A percentile compares a stretch with the other conserved stretches of the same genome.
Conservation (phyloP, 2,888 invertebrate genomes). For the Pseudoips prasinana region DNA sequence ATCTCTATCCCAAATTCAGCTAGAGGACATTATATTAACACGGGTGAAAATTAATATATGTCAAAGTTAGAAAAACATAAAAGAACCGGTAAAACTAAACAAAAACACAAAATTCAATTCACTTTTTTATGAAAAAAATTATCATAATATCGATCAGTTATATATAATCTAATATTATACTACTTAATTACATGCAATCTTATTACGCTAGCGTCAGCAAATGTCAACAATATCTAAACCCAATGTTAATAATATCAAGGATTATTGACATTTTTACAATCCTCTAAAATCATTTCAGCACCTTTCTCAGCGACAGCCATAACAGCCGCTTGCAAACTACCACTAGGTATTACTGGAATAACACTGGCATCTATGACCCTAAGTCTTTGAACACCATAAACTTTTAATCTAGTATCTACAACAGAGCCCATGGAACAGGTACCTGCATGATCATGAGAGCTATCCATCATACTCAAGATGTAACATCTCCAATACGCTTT, state of each 20-base stretch:
- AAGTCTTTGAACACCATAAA: conserved; percentile 83
- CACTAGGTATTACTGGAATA: conserved; percentile 85
- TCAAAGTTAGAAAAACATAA: no score
- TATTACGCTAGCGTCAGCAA: conserved; percentile 84
- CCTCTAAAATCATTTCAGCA: conserved; percentile 27
- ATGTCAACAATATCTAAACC: no score
- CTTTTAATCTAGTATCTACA: conserved; percentile 83
- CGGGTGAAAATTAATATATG: no score
- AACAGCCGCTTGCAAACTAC: conserved; percentile 86
- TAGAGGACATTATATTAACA: no score
- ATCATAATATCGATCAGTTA: no score
- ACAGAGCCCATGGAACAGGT: conserved; percentile 89
- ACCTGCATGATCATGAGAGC: conserved; percentile 86
- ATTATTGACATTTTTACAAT: conserved; percentile 59
- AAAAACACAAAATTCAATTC: no score
- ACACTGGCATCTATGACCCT: conserved; percentile 88
- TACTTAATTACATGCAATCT: conserved; percentile 77
- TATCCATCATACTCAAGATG: conserved; percentile 83
- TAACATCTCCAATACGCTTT: conserved; percentile 86
- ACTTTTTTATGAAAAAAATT: no score
- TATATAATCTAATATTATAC: no score
- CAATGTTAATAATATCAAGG: no score
- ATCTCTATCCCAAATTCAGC: no score
- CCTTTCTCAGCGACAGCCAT: conserved; percentile 89
- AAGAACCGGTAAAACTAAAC: no score